phyloP scores from a whole-genome alignment of 2,113 vertebrate species.

The Prunella himalayana region DNA sequence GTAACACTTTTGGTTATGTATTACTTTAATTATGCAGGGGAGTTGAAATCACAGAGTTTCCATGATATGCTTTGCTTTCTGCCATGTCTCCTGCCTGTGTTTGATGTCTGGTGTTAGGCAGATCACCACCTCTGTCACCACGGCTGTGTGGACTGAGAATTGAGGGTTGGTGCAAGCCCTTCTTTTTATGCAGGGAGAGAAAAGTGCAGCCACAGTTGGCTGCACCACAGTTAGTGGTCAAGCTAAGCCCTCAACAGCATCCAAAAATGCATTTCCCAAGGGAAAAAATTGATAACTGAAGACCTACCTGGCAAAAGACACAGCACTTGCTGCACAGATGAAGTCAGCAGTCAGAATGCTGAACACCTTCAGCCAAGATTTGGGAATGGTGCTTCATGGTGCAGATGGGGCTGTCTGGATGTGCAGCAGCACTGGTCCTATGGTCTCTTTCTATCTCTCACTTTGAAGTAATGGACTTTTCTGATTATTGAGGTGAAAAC shows the following conservation, averaged over 20 bases:
- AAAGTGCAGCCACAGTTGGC: background rate
- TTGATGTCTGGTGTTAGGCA: background rate
- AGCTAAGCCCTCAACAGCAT: background rate
- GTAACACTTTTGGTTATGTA: background rate
- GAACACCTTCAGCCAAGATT: background rate
- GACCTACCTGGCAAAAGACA: background rate
- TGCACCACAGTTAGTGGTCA: background rate
- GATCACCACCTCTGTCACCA: background rate
- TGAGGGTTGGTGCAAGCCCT: fast-evolving
- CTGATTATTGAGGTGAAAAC: background rate
- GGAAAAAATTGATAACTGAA: background rate
- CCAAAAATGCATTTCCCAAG: background rate
- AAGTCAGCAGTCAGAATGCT: background rate
- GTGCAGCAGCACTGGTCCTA: fast-evolving
- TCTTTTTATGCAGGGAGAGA: background rate
- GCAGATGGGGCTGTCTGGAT: background rate
- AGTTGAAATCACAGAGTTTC: background rate
- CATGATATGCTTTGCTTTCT: background rate
- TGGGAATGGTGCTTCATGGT: background rate
- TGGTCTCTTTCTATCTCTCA: background rate
- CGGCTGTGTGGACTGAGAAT: background rate
- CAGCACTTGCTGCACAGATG: background rate
- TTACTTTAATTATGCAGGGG: background rate
- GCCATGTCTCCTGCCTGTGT: fast-evolving
- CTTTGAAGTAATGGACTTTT: background rate